Base-by-base conservation (phyloP, 2,113 vertebrate genomes). In the Scopus umbretta region DNA sequence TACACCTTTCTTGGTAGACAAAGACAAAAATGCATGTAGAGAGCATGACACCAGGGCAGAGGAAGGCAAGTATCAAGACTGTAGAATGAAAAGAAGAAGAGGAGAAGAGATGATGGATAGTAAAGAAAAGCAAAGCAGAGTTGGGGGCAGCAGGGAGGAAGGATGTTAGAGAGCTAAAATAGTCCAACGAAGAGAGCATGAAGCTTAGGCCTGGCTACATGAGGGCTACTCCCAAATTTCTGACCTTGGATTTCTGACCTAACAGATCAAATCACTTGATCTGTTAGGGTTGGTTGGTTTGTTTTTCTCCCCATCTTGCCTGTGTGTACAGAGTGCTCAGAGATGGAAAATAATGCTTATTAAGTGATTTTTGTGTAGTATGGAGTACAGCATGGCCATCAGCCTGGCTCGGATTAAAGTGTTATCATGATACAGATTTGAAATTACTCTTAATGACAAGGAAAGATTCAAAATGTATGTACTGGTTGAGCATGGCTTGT, bases 91-190 rank as follows among this genome's bases (percentile, higher is more conserved):
- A 49, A 72, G 30, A 32, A 58, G 53, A 10, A 16, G 40, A 43
- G 15, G n/a, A 38, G 43, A 14, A 42, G 62, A 76, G 4, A 65
- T 45, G 30, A n/a, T 2, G 23, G 14, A 11, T 9, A 27, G 32
- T 45, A 49, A 62, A 74, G 61, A 27, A 72, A 56, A 58, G 25
- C 25, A 27, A 79, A 49, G 25, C 7, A 7, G 36, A 32, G 16
- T 8, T 81, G 25, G 6, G 10, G 3, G 40, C 0, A 0, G 42
- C 4, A 38, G 18, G 1, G 1, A 13, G 7, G 16, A 45, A 62
- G 38, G 45, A 70, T 13, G 1, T 18, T 81, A 36, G 21, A 84
- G 42, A 52, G 20, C 18, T 66, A 55, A 86, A 87, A 61, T 34
- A 68, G 23, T 30, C 73, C 52, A 90, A 19, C 1, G 11, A 38